phyloP scores from a whole-genome alignment of 2,797 vertebrate genomes.

The Erithacus rubecula region DNA sequence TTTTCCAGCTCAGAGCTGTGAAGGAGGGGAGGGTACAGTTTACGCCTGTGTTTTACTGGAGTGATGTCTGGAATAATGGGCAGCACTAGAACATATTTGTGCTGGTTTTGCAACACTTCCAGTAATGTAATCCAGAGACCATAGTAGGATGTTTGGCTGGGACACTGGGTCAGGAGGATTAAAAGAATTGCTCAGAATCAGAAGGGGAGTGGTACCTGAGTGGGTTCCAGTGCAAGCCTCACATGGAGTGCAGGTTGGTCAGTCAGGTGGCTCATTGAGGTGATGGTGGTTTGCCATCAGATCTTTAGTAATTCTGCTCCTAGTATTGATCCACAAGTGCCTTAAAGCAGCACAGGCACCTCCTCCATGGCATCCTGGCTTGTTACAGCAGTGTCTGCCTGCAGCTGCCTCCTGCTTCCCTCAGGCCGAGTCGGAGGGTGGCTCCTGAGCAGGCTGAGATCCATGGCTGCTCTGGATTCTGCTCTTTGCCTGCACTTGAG shows the following conservation, averaged over 20 bases:
- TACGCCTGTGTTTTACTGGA: background rate
- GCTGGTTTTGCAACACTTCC: background rate
- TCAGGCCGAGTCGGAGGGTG: background rate
- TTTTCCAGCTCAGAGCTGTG: background rate
- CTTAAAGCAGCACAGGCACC: background rate
- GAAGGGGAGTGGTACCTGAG: rapidly evolving
- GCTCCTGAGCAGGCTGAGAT: background rate
- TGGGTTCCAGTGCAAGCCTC: background rate
- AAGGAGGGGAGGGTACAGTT: background rate
- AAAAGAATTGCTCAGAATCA: background rate
- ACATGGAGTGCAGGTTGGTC: rapidly evolving
- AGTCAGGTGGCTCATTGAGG: rapidly evolving
- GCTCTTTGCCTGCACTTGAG: background rate
- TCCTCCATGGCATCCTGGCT: rapidly evolving
- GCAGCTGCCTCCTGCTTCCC: background rate
- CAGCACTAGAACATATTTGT: background rate
- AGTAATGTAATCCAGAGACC: background rate
- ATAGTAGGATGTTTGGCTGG: background rate
- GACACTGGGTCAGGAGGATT: background rate
- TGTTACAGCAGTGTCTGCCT: background rate
- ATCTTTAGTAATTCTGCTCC: background rate
- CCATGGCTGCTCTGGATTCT: background rate
- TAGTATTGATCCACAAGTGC: rapidly evolving
- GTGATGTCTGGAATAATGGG: background rate
- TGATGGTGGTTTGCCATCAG: background rate